Percentiles rank a stretch among this genome's conserved stretches.
These are phyloP conservation scores for Seira ritae DNA, from an alignment of 2,888 invertebrate species.

Conservation along the genomic window DNA sequence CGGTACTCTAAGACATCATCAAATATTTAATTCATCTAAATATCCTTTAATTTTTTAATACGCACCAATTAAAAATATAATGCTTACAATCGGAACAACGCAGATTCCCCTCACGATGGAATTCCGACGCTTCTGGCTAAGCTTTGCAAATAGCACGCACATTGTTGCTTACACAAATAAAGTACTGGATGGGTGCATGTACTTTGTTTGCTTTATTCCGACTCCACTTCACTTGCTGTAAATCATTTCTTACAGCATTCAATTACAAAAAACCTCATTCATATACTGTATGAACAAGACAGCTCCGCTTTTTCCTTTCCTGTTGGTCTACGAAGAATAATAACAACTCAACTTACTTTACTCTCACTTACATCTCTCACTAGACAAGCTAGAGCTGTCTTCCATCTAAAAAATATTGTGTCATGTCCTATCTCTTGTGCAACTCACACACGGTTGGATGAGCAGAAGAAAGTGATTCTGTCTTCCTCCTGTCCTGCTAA, in stretches of 20 bases:
- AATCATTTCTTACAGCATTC: not conserved
- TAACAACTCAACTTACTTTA: no score
- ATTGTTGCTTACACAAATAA: not conserved
- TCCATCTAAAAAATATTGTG: no score
- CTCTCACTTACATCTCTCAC: no score
- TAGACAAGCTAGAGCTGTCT: no score
- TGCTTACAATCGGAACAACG: constrained; percentile 40
- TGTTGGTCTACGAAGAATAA: not conserved
- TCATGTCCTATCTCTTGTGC: not conserved
- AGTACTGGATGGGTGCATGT: no score
- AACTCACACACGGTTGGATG: not conserved
- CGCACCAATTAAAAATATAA: not conserved
- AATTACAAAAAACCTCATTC: not conserved
- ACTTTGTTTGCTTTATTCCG: not conserved
- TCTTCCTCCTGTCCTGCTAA: not conserved
- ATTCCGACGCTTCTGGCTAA: constrained; percentile 25
- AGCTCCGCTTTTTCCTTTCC: not conserved
- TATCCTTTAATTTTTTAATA: not conserved
- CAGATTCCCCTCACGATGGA: constrained; percentile 41
- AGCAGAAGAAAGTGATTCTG: not conserved
- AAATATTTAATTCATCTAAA: not conserved
- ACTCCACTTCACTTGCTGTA: no score
- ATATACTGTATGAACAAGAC: not conserved
- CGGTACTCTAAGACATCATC: constrained; percentile 24
- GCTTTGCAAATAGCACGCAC: constrained; percentile 15